Evolutionary conservation across 2,797 vertebrate species (phyloP), one percentile per base, ranked within the genome.

Genomic region (Vespertilio murinus): DNA sequence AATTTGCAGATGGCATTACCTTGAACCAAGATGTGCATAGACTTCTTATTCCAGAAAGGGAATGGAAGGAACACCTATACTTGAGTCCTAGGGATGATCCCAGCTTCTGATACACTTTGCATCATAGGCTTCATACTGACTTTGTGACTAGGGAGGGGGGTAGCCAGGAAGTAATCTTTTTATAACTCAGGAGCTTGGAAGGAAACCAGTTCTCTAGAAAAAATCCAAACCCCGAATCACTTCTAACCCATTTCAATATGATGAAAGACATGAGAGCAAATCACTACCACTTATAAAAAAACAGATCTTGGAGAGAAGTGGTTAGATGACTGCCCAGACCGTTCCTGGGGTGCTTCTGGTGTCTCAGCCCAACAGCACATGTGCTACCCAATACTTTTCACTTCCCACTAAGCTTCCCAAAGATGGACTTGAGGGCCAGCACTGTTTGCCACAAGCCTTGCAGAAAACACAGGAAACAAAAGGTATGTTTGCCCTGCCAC

Each of bases 141-240:
- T 89, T 67, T 65, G 23, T 74, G 47, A 64, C 45, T 84, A 74
- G 28, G 30, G 38, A 61, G 8, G 33, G 12, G 30, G 11, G 56
- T 0, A 18, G 18, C 42, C 64, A 17, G 13, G 20, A 64, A 3
- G 23, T 35, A 30, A 71, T 20, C 16, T 42, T 54, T 83, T 56
- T 64, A 30, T 25, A 83, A 86, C 38, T 45, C 6, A 85, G 59
- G 65, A 65, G 22, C 52, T 67, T 86, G 25, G 67, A 69, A 87
- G 91, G 35, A 83, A 94, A 69, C 18, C 11, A 25, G 12, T 86
- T 64, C 40, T 75, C n/a, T 69, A 71, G 74, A 86, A 94, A 86
- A 94, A 91, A 94, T 8, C 8, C 42, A 71, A 84, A 67, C 22
- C 16, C 11, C 10, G 28, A 35, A 28, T 69, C 7, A 49, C 30